A percentile compares a stretch with the other conserved stretches of the same genome.
Evolutionary conservation across 1,140 invertebrate species (phyloP).

Genomic region (Drosophila eugracilis): DNA sequence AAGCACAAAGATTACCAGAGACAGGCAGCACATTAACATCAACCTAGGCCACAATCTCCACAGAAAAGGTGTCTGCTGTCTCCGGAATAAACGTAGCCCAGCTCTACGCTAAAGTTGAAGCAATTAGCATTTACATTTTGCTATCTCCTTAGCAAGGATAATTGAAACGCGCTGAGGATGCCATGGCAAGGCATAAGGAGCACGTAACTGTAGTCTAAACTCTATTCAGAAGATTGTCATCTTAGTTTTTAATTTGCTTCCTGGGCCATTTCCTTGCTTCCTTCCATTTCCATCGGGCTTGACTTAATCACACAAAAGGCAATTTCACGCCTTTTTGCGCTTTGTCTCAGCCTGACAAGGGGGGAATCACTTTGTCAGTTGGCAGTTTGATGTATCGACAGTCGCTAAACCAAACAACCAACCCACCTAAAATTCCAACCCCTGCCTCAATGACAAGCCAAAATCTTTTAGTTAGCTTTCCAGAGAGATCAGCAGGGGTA

Average conservation of each 20-base stretch:
- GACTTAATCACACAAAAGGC: constrained; percentile 82
- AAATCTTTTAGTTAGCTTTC: constrained; percentile 46
- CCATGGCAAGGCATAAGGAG: constrained; percentile 64
- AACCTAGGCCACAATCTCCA: constrained; percentile 52
- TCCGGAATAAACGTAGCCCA: constrained; percentile 39
- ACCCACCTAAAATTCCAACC: constrained; percentile 16
- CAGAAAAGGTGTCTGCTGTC: constrained; percentile 77
- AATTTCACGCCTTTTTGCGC: constrained; percentile 84
- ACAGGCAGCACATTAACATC: constrained; percentile 61
- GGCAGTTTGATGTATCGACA: constrained; percentile 80
- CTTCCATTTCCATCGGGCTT: constrained; percentile 25
- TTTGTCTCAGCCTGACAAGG: constrained; percentile 27
- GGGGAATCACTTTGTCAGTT: constrained; percentile 77
- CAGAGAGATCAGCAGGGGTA: constrained; percentile 63
- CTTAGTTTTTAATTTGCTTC: constrained; percentile 69
- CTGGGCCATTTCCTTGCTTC: not conserved
- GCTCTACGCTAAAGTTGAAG: constrained; percentile 20
- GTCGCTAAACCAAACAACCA: constrained; percentile 39
- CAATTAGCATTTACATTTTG: constrained; percentile 77
- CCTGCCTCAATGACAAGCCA: constrained; percentile 13
- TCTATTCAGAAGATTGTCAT: constrained; percentile 57
- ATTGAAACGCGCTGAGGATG: constrained; percentile 53
- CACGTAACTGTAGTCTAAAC: constrained; percentile 62
- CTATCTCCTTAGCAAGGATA: constrained; percentile 58
- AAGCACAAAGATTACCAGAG: constrained; percentile 53